Percentiles rank a stretch among this genome's conserved stretches.
These are phyloP conservation scores for Caenorhabditis angaria DNA, from an alignment of 2,888 invertebrate genomes.

Conservation along the genomic window DNA sequence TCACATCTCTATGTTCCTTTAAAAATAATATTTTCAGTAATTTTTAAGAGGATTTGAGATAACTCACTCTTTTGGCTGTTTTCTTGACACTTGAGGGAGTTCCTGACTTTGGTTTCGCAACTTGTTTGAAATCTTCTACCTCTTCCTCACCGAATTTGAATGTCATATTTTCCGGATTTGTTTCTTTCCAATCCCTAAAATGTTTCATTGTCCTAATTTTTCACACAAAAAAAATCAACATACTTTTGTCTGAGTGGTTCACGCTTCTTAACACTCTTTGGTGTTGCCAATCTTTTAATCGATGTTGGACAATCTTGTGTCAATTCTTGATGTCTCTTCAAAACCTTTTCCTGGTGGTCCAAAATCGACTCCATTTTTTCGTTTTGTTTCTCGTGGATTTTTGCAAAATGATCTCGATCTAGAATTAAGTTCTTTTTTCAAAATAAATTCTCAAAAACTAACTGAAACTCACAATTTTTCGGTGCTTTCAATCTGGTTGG, in stretches of 20 bases:
- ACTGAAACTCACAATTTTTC: not conserved
- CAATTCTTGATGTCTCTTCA: slow-evolving; percentile 36
- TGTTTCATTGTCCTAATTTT: not conserved
- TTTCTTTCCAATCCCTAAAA: slow-evolving; percentile 15
- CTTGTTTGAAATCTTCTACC: slow-evolving; percentile 11
- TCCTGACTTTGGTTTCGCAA: slow-evolving; percentile 28
- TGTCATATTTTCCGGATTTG: slow-evolving; percentile 25
- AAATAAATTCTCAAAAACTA: too few species aligned
- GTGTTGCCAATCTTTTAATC: slow-evolving; percentile 36
- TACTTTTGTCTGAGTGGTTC: slow-evolving; percentile 14
- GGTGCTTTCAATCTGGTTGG: slow-evolving; percentile 2
- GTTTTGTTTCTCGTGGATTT: slow-evolving; percentile 28
- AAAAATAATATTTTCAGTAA: not conserved
- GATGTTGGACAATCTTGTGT: slow-evolving; percentile 24
- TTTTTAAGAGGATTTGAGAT: not conserved
- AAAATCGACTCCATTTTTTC: slow-evolving; percentile 30
- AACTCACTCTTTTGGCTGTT: not conserved
- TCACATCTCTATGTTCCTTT: not conserved
- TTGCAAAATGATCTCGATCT: slow-evolving; percentile 22
- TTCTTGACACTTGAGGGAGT: slow-evolving; percentile 20
- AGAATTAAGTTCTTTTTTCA: not conserved
- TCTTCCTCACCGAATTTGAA: slow-evolving; percentile 30
- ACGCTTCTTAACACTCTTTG: slow-evolving; percentile 29
- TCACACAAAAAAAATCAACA: slow-evolving; percentile 3
- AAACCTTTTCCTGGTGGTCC: slow-evolving; percentile 19